phyloP scores from a whole-genome alignment of 2,113 vertebrate species.

The Ranitomeya variabilis region DNA sequence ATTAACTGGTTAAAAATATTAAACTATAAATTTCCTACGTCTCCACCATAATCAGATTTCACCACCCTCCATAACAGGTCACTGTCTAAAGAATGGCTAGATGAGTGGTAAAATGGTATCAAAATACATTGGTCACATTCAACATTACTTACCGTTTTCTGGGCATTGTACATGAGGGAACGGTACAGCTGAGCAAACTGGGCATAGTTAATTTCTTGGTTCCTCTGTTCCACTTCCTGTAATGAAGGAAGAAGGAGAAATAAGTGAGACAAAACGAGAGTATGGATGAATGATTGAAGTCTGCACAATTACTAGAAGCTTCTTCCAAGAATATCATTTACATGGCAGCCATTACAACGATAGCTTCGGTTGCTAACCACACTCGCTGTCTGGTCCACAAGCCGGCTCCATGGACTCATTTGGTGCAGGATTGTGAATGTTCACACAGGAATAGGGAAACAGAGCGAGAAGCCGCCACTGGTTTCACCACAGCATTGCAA shows the following conservation, averaged over 20 bases:
- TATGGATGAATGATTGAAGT: background rate
- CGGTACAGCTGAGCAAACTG: conserved; percentile 95
- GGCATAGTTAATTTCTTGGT: conserved; percentile 89
- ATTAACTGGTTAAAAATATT: background rate
- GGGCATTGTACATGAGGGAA: conserved; percentile 94
- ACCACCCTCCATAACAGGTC: background rate
- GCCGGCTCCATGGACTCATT: too few relatives aligned
- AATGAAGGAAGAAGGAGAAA: background rate
- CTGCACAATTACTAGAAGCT: background rate
- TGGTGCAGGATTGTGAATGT: too few relatives aligned
- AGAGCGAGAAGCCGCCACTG: too few relatives aligned
- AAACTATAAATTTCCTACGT: background rate
- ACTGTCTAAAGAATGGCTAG: conserved; percentile 3
- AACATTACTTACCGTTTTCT: conserved; percentile 81
- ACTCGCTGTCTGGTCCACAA: too few relatives aligned
- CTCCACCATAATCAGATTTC: background rate
- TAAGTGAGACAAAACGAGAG: background rate
- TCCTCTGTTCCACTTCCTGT: conserved; percentile 93
- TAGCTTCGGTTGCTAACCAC: too few relatives aligned
- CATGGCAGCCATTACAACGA: background rate
- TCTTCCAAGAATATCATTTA: background rate
- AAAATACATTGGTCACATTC: fast-evolving
- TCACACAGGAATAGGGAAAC: too few relatives aligned
- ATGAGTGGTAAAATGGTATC: background rate
- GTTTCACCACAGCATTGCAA: too few relatives aligned